These are phyloP conservation scores for Triplophysa yarkandensis DNA, from an alignment of 2,797 vertebrate species.

Conservation along the genomic window DNA sequence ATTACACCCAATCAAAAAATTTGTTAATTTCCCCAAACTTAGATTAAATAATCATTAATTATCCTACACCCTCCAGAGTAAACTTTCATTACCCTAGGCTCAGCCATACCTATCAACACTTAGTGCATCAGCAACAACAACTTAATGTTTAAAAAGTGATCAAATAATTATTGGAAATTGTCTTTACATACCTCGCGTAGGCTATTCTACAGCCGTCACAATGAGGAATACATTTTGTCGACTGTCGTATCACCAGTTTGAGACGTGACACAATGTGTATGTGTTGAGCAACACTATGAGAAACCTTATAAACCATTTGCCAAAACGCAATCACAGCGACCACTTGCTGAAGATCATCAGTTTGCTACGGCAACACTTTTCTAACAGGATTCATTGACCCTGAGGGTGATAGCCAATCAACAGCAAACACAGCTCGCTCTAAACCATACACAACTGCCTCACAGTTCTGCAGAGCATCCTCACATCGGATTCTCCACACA, in stretches of 20 bases:
- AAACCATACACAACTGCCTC: slow-evolving; percentile 9
- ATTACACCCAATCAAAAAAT: too few species aligned
- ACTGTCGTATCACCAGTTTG: not conserved
- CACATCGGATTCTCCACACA: slow-evolving; percentile 39
- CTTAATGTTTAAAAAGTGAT: not conserved
- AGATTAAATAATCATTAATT: too few species aligned
- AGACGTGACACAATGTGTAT: not conserved
- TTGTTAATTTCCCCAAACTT: too few species aligned
- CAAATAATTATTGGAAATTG: not conserved
- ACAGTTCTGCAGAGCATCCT: slow-evolving; percentile 12
- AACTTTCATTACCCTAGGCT: not conserved
- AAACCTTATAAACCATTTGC: slow-evolving; percentile 14
- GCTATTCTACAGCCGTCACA: not conserved
- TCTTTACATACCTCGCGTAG: not conserved
- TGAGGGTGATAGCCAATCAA: slow-evolving; percentile 24
- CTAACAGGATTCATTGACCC: slow-evolving; percentile 35
- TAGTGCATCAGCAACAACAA: not conserved
- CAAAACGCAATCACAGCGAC: not conserved
- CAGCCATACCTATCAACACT: not conserved
- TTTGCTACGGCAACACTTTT: slow-evolving; percentile 31
- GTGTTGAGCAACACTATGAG: slow-evolving; percentile 2
- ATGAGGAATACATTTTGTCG: not conserved
- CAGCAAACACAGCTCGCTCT: slow-evolving; percentile 21
- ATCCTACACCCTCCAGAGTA: too few species aligned
- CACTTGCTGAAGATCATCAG: slow-evolving; percentile 14